Evolutionary conservation across 2,888 invertebrate genomes (phyloP).

Genomic region (Stegophylla sp.): DNA sequence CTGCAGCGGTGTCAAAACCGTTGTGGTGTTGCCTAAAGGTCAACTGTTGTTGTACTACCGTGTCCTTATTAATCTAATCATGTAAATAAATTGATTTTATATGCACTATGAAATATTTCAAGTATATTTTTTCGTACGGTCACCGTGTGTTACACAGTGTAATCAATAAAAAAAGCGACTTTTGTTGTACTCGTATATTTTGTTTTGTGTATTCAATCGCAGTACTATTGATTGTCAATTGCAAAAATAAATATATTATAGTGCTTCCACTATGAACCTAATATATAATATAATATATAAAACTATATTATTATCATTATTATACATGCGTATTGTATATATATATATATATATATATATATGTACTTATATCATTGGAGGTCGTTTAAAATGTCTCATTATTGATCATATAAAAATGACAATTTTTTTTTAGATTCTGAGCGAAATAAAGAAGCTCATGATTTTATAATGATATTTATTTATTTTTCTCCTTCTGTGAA

Average conservation of each 20-base stretch:
- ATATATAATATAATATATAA: too few relatives aligned
- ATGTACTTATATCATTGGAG: too few relatives aligned
- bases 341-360: too few relatives aligned
- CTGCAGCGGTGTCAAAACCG: neutral
- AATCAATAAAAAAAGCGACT: neutral
- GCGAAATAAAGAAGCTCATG: too few relatives aligned
- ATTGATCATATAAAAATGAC: too few relatives aligned
- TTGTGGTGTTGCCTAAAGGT: neutral
- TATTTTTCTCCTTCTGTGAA: too few relatives aligned
- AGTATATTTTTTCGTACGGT: neutral
- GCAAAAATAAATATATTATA: neutral
- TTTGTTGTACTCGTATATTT: neutral
- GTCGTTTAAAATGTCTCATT: too few relatives aligned
- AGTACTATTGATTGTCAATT: neutral
- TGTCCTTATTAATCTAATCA: neutral
- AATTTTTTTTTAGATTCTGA: too few relatives aligned
- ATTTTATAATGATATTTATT: too few relatives aligned
- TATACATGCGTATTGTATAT: too few relatives aligned
- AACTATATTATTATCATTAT: too few relatives aligned
- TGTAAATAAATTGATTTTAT: constrained; percentile 2
- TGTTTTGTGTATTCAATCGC: neutral
- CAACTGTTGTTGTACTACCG: neutral
- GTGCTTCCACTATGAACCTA: too few relatives aligned
- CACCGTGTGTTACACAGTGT: neutral
- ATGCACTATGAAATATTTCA: neutral